Conservation (phyloP, 1,140 invertebrate genomes). For the Aphelenchoides fujianensis region DNA sequence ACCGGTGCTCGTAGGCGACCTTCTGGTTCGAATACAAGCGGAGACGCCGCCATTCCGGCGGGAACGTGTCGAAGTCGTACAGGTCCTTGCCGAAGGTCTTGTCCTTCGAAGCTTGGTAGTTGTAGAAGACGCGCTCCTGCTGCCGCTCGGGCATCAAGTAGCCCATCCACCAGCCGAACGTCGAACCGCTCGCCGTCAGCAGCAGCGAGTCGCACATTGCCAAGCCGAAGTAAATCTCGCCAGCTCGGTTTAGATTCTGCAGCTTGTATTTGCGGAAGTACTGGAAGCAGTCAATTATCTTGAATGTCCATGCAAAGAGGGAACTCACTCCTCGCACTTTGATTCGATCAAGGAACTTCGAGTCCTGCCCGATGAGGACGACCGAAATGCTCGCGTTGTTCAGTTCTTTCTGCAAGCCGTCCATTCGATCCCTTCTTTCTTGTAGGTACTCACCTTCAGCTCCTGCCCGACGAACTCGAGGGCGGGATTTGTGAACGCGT, state of each 20-base stretch:
- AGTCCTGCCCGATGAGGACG: not conserved
- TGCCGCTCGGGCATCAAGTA: not conserved
- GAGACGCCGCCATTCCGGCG: slow-evolving; percentile 8
- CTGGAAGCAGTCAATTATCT: not conserved
- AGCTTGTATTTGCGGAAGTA: not conserved
- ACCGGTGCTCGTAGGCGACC: slow-evolving; percentile 18
- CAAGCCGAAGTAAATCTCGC: not conserved
- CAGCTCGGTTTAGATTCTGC: not conserved
- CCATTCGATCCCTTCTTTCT: not conserved
- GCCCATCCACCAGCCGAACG: slow-evolving; percentile 2
- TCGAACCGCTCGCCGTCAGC: slow-evolving; percentile 4
- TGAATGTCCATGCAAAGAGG: not conserved
- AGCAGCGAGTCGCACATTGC: slow-evolving; percentile 5
- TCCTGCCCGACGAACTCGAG: not conserved
- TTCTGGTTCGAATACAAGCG: not conserved
- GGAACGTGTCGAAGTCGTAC: slow-evolving; percentile 5
- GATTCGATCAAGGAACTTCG: not conserved
- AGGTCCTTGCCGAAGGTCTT: not conserved
- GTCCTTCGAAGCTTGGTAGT: not conserved
- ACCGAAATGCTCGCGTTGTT: not conserved
- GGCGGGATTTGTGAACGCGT: slow-evolving; percentile 3
- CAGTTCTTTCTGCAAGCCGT: not conserved
- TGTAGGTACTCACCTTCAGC: not conserved
- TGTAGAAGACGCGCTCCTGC: slow-evolving; percentile 1
- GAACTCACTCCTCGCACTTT: not conserved